Percentiles rank a stretch among this genome's conserved stretches.
phyloP scores from a whole-genome alignment of 2,113 vertebrate genomes.

The Atrichornis clamosus region DNA sequence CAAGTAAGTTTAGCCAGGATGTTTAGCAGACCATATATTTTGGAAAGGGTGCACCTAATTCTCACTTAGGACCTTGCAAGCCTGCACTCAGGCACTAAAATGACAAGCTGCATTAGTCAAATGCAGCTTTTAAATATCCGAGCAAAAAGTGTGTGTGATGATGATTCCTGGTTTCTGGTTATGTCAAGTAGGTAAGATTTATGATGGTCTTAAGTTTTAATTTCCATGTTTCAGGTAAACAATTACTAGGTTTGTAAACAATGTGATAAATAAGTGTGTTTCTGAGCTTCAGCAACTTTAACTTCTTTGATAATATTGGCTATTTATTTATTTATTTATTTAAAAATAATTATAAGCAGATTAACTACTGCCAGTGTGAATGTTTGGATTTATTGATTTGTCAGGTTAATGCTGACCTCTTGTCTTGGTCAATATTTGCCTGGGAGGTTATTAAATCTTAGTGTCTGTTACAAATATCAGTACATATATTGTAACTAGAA shows the following conservation, averaged over 20 bases:
- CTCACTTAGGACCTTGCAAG: not conserved
- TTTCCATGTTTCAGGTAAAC: not conserved
- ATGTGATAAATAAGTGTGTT: not conserved
- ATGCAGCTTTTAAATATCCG: not conserved
- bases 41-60: not conserved
- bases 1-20: not conserved
- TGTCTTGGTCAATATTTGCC: constrained; percentile 24
- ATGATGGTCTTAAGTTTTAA: not conserved
- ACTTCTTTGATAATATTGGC: not conserved
- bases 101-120: not conserved
- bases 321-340: not conserved
- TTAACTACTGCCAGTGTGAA: not conserved
- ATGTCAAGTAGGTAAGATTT: constrained; percentile 6
- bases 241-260: not conserved
- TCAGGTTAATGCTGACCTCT: constrained; percentile 16
- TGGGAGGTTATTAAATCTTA: constrained; percentile 10
- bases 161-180: not conserved
- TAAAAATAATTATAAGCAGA: not conserved
- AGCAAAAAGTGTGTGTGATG: not conserved
- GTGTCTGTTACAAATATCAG: not conserved
- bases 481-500: not conserved
- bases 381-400: constrained; percentile 21
- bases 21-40: not conserved
- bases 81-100: not conserved
- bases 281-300: not conserved